Evolutionary conservation across 2,797 vertebrate species (phyloP), one percentile per base, ranked within the genome.

Genomic region (Pipistrellus kuhlii): DNA sequence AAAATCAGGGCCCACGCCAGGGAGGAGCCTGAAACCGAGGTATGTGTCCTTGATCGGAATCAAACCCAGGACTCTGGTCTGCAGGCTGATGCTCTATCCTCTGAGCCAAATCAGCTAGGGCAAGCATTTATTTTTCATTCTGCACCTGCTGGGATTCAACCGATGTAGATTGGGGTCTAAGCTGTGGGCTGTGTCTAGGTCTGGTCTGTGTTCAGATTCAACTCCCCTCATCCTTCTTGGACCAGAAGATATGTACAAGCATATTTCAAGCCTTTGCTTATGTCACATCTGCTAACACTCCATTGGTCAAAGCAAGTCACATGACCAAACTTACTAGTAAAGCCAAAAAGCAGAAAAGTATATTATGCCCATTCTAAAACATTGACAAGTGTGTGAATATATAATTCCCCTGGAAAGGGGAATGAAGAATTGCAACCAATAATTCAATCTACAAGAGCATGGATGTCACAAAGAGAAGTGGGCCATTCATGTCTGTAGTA

Each of bases 111-210:
- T 12, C 59, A 30, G 5, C 59, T 62, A 62, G 12, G 27, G 27
- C 5, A 94, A 81, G 18, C 18, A 69, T 53, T 78, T 95, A 12
- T 80, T 91, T 94, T 91, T 92, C 55, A 64, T 5, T 82, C 30
- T 46, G 21, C 0, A 62, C 12, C 35, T 75, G 9, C 21, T 68
- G 1, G n/a, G 15, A 78, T 78, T 94, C 32, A 81, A 38, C n/a
- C 83, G 10, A 57, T n/a, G 0, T 10, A 78, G 1, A 27, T 20
- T 76, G 18, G 27, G 2, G 27, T 62, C 32, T 88, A 71, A 72
- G n/a, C 82, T 94, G 44, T 75, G 72, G 20, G 11, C 20, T 69
- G 27, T 46, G 11, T n/a, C 23, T 76, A 41, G 17, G 3, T 77
- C 62, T 93, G 44, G 44, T 57, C 76, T 46, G 4, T 64, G 57